Percentiles rank a stretch among this genome's conserved stretches.
Conservation (phyloP, 2,888 invertebrate genomes). For the Sycophila texana region DNA sequence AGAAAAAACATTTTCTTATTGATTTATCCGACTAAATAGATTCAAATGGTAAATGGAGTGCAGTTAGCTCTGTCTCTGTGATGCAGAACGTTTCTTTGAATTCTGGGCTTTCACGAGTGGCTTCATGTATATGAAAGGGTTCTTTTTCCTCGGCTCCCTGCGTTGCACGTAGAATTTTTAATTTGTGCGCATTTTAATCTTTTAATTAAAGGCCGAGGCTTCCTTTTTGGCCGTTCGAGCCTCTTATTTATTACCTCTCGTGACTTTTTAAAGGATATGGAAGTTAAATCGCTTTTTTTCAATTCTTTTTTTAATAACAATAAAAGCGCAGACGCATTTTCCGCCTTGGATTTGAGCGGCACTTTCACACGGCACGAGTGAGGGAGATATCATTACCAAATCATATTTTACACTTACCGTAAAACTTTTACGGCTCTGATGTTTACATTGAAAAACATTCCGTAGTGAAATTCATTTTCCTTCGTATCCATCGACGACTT, state of each 20-base stretch:
- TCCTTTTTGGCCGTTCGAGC: background rate
- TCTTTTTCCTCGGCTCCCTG: background rate
- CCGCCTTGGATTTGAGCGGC: background rate
- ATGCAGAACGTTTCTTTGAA: conserved; percentile 13
- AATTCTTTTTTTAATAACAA: no score
- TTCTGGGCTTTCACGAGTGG: background rate
- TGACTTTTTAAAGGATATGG: background rate
- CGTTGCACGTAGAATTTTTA: conserved; percentile 2
- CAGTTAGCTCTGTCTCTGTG: background rate
- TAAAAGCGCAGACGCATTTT: background rate
- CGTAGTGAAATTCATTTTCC: conserved; percentile 7
- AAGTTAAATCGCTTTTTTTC: background rate
- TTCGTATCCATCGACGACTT: conserved; percentile 8
- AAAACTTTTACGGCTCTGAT: background rate
- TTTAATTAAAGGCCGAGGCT: conserved; percentile 15
- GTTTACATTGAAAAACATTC: conserved; percentile 11
- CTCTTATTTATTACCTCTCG: background rate
- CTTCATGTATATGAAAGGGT: conserved; percentile 20
- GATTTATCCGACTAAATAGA: background rate
- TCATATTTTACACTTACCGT: background rate
- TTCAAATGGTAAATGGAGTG: conserved; percentile 32
- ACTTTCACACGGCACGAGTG: no score
- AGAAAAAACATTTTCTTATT: background rate
- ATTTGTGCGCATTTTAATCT: conserved; percentile 35
- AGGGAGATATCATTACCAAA: background rate